Conservation (phyloP, 2,113 vertebrate genomes). For the Nymphicus hollandicus region DNA sequence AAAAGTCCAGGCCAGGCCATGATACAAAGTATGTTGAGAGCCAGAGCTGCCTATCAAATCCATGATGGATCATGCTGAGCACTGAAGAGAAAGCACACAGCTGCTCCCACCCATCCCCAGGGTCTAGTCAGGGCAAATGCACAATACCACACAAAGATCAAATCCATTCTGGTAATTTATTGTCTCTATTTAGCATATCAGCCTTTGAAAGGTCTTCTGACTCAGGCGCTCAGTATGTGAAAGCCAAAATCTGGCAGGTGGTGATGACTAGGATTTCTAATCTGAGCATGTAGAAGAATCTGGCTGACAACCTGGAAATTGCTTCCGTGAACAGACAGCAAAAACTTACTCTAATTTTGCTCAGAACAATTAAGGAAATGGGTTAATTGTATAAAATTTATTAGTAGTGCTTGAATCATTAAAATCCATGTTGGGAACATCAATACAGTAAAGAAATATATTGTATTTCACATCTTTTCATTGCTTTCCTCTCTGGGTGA, state of each 20-base stretch:
- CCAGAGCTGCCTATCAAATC: rapidly evolving
- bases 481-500: background rate
- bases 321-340: background rate
- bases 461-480: background rate
- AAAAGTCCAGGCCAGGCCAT: background rate
- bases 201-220: background rate
- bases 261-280: background rate
- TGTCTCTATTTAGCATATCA: background rate
- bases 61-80: rapidly evolving
- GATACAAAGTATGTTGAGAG: rapidly evolving
- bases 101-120: background rate
- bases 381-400: background rate
- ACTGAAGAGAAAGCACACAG: rapidly evolving
- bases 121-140: background rate
- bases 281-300: background rate
- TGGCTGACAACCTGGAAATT: background rate
- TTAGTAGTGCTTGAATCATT: background rate
- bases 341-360: background rate
- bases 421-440: background rate
- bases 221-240: rapidly evolving
- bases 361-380: slow-evolving; percentile 5
- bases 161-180: no score
- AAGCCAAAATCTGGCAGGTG: background rate
- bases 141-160: background rate
- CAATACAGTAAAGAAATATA: background rate